Percentiles rank a stretch among this genome's conserved stretches.
Evolutionary conservation across 1,140 invertebrate genomes (phyloP).

Genomic region (Anthonomus grandis): DNA sequence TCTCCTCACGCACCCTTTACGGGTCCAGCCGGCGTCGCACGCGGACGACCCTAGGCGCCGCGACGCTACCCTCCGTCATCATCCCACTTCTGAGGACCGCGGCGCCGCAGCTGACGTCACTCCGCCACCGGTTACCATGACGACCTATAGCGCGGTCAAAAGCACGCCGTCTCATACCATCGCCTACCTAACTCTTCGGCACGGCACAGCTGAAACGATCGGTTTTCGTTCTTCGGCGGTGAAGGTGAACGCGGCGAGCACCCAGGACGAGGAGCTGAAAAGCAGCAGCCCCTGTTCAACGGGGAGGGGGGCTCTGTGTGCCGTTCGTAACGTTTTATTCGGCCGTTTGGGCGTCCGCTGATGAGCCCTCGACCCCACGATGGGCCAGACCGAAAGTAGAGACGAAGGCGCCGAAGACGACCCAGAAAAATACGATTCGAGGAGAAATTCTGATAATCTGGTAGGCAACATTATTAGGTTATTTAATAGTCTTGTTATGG

Average conservation of each 20-base stretch:
- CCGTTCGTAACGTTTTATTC: conserved; percentile 1
- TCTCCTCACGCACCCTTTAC: too few species aligned
- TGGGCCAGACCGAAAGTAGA: conserved; percentile 45
- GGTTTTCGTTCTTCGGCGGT: not conserved
- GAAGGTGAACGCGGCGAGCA: conserved; percentile 4
- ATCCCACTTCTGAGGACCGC: conserved; percentile 5
- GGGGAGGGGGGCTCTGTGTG: too few species aligned
- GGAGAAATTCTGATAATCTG: conserved; percentile 39
- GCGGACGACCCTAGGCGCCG: not conserved
- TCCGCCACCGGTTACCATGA: conserved; percentile 2
- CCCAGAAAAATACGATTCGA: conserved; percentile 42
- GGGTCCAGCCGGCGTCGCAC: too few species aligned
- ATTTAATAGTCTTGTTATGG: too few species aligned
- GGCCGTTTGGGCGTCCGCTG: conserved; percentile 19
- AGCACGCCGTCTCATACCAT: conserved; percentile 7
- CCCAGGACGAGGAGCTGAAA: too few species aligned
- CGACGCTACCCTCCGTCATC: not conserved
- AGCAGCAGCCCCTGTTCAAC: too few species aligned
- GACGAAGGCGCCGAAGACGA: conserved; percentile 45
- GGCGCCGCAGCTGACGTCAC: conserved; percentile 22
- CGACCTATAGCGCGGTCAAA: conserved; percentile 3
- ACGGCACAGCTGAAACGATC: conserved; percentile 9
- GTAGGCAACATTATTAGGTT: too few species aligned
- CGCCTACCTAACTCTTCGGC: conserved; percentile 10
- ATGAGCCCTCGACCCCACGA: conserved; percentile 42